Percentiles rank a stretch among this genome's conserved stretches.
Evolutionary conservation across 2,797 vertebrate species (phyloP).

Genomic region (Valencia hispanica): DNA sequence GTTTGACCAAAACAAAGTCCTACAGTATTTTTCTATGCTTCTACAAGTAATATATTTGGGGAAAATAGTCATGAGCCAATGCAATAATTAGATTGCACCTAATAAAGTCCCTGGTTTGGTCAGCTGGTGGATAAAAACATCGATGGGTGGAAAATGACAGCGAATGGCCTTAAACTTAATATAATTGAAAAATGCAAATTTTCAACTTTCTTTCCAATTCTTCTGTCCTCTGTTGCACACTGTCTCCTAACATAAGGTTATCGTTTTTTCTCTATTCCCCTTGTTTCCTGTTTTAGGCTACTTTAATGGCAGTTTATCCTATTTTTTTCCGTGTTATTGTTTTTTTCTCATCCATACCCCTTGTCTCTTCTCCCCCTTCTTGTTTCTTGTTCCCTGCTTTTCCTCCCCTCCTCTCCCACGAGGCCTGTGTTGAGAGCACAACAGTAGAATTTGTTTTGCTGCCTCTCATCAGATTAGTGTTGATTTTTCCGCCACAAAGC

Average conservation of each 20-base stretch:
- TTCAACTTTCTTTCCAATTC: slow-evolving; percentile 3
- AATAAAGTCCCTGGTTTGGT: not conserved
- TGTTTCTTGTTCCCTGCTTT: slow-evolving; percentile 1
- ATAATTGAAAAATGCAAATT: not conserved
- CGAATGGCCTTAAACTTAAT: not conserved
- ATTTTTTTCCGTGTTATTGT: not conserved
- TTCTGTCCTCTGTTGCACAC: not conserved
- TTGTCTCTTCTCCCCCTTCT: slow-evolving; percentile 1
- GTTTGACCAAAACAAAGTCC: not conserved
- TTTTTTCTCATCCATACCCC: slow-evolving; percentile 12
- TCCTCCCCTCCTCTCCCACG: slow-evolving; percentile 42
- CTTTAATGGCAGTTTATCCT: slow-evolving; percentile 7
- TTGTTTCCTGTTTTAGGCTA: slow-evolving; percentile 6
- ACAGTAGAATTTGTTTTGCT: slow-evolving; percentile 88
- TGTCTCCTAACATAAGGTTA: slow-evolving; percentile 2
- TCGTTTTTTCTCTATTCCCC: slow-evolving; percentile 4
- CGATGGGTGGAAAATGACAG: not conserved
- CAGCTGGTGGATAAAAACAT: not conserved
- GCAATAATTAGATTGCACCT: not conserved
- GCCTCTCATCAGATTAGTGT: slow-evolving; percentile 91
- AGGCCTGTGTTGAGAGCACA: slow-evolving; percentile 72
- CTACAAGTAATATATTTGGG: too few relatives aligned
- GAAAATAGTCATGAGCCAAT: not conserved
- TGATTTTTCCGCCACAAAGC: slow-evolving; percentile 87
- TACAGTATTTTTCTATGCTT: not conserved